Conservation (phyloP, 2,113 vertebrate species). For the Mustela nigripes region DNA sequence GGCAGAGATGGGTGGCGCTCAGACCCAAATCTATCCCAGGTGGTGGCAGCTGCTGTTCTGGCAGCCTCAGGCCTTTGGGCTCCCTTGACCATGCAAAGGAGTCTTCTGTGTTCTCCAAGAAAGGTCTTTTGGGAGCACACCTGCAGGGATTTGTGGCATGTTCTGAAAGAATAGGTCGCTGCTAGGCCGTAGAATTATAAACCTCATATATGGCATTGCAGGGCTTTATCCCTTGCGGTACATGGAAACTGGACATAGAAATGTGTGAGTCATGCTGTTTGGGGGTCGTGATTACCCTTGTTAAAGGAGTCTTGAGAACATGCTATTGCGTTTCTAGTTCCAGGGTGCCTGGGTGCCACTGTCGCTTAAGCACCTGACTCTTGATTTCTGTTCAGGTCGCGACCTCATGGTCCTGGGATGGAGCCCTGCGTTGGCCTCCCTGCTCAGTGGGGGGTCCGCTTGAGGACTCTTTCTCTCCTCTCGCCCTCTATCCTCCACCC, state of each 20-base stretch:
- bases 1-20: not conserved
- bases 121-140: not conserved
- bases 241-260: not conserved
- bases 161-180: not conserved
- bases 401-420: not conserved
- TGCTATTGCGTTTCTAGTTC: not conserved
- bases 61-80: not conserved
- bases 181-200: not conserved
- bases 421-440: not conserved
- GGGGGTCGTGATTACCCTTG: not conserved
- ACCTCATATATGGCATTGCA: not conserved
- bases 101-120: not conserved
- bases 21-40: not conserved
- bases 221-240: not conserved
- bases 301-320: not conserved
- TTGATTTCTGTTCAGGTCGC: not conserved
- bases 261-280: not conserved
- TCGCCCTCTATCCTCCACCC: not conserved
- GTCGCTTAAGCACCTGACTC: not conserved
- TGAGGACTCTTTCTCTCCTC: not conserved
- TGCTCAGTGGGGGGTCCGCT: not conserved
- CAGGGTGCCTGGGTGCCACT: not conserved
- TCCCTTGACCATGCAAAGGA: not conserved
- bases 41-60: not conserved
- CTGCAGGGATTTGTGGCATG: not conserved